Evolutionary conservation across 2,113 vertebrate genomes (phyloP).

Genomic region (Halcyon senegalensis): DNA sequence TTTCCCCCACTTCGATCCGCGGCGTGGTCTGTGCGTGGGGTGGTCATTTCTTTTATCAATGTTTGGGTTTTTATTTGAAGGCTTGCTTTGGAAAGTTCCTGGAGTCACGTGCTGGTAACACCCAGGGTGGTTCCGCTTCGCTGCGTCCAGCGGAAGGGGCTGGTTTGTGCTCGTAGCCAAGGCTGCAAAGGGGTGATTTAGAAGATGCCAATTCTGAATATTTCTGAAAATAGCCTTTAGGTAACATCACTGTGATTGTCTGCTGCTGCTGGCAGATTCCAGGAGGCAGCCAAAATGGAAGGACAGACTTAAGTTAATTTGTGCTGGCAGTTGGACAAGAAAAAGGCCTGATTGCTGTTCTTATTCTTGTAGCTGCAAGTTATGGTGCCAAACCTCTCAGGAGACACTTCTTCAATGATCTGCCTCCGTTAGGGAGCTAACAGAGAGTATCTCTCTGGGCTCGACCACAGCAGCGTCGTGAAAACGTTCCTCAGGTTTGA

Average conservation of each 20-base stretch:
- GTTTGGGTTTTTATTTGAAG: neutral
- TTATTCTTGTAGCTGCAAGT: neutral
- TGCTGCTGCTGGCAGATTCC: neutral
- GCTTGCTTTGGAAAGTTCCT: neutral
- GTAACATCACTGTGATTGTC: neutral
- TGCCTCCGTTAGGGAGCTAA: neutral
- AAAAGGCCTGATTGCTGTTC: neutral
- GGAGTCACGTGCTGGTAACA: neutral
- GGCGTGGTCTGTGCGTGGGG: neutral
- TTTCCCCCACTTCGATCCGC: neutral
- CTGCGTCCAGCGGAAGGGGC: neutral
- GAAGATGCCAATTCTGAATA: neutral
- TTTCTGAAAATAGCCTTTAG: neutral
- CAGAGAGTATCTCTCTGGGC: neutral
- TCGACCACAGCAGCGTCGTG: neutral
- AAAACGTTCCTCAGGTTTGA: neutral
- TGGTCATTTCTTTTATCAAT: slow-evolving; percentile 25
- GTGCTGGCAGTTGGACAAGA: neutral
- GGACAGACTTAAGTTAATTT: neutral
- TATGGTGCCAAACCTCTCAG: neutral
- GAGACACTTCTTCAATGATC: neutral
- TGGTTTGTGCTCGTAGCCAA: neutral
- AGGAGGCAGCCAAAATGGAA: neutral
- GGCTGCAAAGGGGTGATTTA: neutral
- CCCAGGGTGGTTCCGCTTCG: neutral